A percentile compares a stretch with the other conserved stretches of the same genome.
phyloP scores from a whole-genome alignment of 2,797 vertebrate species.

The Paguma larvata region DNA sequence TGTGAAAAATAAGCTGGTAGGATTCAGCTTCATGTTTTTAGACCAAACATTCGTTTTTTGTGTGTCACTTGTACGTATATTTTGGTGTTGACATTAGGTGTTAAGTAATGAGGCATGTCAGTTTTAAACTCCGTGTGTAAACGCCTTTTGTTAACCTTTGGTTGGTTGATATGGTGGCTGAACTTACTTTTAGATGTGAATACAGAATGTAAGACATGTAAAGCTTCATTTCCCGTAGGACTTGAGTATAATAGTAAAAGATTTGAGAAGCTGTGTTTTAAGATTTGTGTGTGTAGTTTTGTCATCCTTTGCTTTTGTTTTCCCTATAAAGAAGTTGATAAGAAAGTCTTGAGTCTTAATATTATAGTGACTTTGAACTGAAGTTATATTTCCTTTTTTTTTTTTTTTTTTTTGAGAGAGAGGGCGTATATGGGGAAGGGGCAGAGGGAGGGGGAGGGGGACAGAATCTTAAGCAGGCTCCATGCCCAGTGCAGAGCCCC shows the following conservation, averaged over 20 bases:
- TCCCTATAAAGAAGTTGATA: not conserved
- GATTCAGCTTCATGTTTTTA: constrained; percentile 9
- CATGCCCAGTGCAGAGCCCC: too few relatives aligned
- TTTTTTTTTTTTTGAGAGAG: too few relatives aligned
- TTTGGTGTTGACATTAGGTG: constrained; percentile 60
- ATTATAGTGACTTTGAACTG: not conserved
- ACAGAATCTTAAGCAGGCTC: too few relatives aligned
- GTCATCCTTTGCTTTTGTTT: not conserved
- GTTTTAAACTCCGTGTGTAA: constrained; percentile 25
- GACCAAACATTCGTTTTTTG: constrained; percentile 62
- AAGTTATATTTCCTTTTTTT: not conserved
- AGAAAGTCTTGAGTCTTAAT: not conserved
- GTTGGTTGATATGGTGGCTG: constrained; percentile 27
- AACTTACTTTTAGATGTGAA: not conserved
- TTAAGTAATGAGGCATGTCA: constrained; percentile 55
- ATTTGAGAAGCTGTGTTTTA: not conserved
- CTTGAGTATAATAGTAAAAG: not conserved
- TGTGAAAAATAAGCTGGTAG: constrained; percentile 37
- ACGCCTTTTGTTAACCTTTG: constrained; percentile 28
- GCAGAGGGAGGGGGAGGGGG: too few relatives aligned
- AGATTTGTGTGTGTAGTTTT: not conserved
- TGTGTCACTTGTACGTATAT: constrained; percentile 49
- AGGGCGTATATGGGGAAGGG: too few relatives aligned
- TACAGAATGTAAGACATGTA: not conserved
- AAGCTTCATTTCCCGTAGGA: constrained; percentile 14